Conservation (phyloP, 2,888 invertebrate genomes). For the Malachius bipustulatus region DNA sequence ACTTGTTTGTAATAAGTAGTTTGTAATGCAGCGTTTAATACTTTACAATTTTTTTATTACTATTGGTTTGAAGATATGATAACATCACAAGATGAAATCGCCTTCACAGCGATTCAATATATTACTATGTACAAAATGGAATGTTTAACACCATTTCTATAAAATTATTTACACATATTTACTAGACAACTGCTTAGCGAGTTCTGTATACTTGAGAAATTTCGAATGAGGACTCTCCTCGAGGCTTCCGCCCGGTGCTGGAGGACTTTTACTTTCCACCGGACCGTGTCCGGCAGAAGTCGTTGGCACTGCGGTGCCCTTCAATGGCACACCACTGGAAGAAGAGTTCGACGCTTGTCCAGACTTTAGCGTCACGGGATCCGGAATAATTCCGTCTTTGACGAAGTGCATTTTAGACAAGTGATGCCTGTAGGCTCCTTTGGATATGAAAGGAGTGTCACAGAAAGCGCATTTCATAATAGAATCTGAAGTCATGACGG, state of each 20-base stretch:
- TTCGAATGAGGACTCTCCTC: slow-evolving; percentile 94
- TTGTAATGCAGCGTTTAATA: slow-evolving; percentile 24
- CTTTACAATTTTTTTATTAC: slow-evolving; percentile 22
- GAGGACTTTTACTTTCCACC: slow-evolving; percentile 31
- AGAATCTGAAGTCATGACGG: slow-evolving; percentile 73
- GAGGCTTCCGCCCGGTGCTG: slow-evolving; percentile 46
- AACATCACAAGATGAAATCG: slow-evolving; percentile 55
- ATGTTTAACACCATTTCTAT: slow-evolving; percentile 18
- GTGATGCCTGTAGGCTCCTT: slow-evolving; percentile 93
- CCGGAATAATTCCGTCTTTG: slow-evolving; percentile 78
- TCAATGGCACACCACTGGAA: slow-evolving; percentile 26
- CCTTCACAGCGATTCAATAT: slow-evolving; percentile 23
- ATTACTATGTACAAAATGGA: slow-evolving; percentile 19
- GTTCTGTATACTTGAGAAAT: slow-evolving; percentile 95
- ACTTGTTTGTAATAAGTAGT: slow-evolving; percentile 31
- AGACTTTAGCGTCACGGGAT: slow-evolving; percentile 54
- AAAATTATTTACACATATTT: slow-evolving; percentile 70
- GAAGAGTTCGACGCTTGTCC: slow-evolving; percentile 22
- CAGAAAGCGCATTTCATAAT: slow-evolving; percentile 92
- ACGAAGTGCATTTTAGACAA: slow-evolving; percentile 92
- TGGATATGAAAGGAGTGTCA: slow-evolving; percentile 91
- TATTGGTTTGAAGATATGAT: slow-evolving; percentile 53
- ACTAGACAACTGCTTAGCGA: slow-evolving; percentile 95
- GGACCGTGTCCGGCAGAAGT: slow-evolving; percentile 25
- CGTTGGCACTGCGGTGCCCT: slow-evolving; percentile 25